These are phyloP conservation scores for Dryomyza anilis DNA, from an alignment of 2,888 invertebrate species.

Conservation along the genomic window DNA sequence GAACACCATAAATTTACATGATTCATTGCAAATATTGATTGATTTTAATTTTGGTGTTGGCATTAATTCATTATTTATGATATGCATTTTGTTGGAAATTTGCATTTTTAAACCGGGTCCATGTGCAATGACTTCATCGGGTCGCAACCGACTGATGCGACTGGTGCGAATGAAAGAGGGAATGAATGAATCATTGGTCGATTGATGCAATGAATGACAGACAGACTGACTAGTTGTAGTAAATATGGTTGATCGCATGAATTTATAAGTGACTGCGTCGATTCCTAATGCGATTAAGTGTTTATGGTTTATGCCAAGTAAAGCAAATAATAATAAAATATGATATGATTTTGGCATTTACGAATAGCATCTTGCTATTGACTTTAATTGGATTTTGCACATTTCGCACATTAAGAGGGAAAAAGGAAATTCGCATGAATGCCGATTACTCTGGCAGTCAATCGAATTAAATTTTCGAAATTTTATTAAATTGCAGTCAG, in stretches of 20 bases:
- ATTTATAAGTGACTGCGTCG: background rate
- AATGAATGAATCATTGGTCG: background rate
- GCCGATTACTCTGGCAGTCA: too few relatives aligned
- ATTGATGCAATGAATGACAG: background rate
- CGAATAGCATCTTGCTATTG: too few relatives aligned
- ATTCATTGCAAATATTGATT: conserved; percentile 39
- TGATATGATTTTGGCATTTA: too few relatives aligned
- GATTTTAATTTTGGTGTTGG: conserved; percentile 52
- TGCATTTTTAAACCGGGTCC: background rate
- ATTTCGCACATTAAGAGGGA: too few relatives aligned
- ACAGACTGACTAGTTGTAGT: background rate
- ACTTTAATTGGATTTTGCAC: too few relatives aligned
- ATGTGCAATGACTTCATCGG: background rate
- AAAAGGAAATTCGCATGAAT: too few relatives aligned
- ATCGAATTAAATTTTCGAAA: too few relatives aligned
- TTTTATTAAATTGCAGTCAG: too few relatives aligned
- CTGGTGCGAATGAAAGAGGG: background rate
- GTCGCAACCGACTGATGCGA: background rate
- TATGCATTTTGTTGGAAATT: background rate
- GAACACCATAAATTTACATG: background rate
- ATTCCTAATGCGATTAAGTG: conserved; percentile 25
- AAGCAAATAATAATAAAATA: conserved; percentile 23
- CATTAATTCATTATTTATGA: conserved; percentile 44
- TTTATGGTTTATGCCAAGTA: conserved; percentile 22
- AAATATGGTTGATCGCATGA: background rate